A percentile compares a stretch with the other conserved stretches of the same genome.
These are phyloP conservation scores for Fissipunctia ypsillon DNA, from an alignment of 2,888 invertebrate species.

Conservation along the genomic window DNA sequence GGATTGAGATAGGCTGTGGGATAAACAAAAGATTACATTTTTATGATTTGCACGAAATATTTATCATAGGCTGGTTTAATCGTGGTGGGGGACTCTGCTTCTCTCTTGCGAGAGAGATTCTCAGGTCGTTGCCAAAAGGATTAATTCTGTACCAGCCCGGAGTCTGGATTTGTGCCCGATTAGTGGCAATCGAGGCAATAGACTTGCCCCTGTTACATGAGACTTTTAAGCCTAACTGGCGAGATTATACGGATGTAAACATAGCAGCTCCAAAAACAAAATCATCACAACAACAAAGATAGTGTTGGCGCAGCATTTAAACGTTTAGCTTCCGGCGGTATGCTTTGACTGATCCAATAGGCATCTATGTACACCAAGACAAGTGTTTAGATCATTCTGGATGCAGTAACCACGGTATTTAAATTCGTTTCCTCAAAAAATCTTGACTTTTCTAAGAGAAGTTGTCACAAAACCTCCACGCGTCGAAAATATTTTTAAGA, in stretches of 20 bases:
- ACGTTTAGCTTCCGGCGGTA: conserved; percentile 4
- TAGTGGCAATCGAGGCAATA: not conserved
- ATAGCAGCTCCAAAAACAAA: conserved; percentile 4
- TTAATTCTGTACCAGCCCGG: not conserved
- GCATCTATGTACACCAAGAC: not conserved
- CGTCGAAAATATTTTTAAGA: no score
- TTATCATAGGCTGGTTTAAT: not conserved
- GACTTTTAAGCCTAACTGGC: not conserved
- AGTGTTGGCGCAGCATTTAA: conserved; percentile 3
- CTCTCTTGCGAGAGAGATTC: not conserved
- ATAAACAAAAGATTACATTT: conserved; percentile 22
- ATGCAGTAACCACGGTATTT: not conserved
- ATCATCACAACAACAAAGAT: conserved; percentile 5
- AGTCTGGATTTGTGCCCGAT: not conserved
- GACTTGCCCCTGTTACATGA: not conserved
- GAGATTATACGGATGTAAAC: not conserved
- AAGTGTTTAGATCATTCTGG: not conserved
- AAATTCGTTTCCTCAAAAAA: not conserved
- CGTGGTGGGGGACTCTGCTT: not conserved
- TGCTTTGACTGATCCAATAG: not conserved
- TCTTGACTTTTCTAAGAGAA: not conserved
- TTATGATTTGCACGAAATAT: not conserved
- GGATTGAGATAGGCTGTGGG: not conserved
- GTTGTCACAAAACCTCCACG: not conserved
- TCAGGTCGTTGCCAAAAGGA: not conserved